Base-by-base conservation (phyloP, 2,888 invertebrate species). In the Tachina fera region DNA sequence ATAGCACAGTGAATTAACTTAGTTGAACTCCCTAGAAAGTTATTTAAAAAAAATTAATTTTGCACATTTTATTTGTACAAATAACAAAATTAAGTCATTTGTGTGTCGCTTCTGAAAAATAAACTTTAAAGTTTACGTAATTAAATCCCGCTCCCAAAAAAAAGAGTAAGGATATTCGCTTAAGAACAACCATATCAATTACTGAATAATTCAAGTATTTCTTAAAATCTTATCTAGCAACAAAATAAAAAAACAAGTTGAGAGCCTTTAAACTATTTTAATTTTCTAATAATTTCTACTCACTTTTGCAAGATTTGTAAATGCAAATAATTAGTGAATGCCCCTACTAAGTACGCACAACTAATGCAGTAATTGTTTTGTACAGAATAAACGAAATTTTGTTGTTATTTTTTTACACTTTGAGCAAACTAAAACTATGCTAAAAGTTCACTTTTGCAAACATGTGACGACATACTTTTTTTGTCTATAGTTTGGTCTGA, bases 391-490 rank as follows among this genome's bases (percentile, higher is more conserved):
- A 70, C 31, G 31, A 67, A 56, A 56, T 71, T 70, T 58, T 80
- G 47, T 75, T 83, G 43, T 13, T 72, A 19, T 19, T 70, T 58
- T 68, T 65, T 45, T 61, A 31, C 53, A 70, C 61, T 70, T 16
- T 22, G 31, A 47, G 39, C 71, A 58, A 53, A 71, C 47, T 61
- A 51, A 83, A 86, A 83, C 83, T 86, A 63, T 86, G 86, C 76
- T 86, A 86, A 86, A 86, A 86, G 86, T 86, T 86, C 86, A 86
- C 71, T 83, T 83, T 61, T 67, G 58, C 67, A 72, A 72, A 67
- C 72, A 83, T 78, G 67, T 83, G 83, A 83, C 83, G 83, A 83
- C 83, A 83, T 47, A 83, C 72, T 67, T 83, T 82, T 31, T 8
- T 49, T 45, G 70, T 79, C 68, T 68, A 68, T 67, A 58, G 72